A percentile compares a stretch with the other conserved stretches of the same genome.
Conservation (phyloP, 2,113 vertebrate species). For the Mastomys natalensis region DNA sequence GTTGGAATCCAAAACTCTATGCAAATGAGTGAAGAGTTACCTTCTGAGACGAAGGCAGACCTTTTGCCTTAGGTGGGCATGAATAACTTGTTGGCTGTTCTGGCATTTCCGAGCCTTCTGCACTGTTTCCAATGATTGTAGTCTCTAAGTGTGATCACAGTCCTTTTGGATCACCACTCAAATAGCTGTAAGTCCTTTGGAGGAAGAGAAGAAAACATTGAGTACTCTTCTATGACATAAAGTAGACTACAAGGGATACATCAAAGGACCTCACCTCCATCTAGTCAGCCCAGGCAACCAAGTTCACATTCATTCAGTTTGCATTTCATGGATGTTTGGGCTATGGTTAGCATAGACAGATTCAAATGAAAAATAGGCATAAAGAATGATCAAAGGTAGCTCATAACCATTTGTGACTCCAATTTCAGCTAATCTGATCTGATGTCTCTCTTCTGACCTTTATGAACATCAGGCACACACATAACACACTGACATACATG, state of each 20-base stretch:
- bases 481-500: neutral
- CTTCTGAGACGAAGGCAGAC: neutral
- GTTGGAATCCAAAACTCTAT: neutral
- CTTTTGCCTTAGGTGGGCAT: neutral
- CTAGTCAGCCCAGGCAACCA: neutral
- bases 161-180: neutral
- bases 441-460: neutral
- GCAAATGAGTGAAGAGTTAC: neutral
- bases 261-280: neutral
- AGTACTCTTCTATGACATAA: neutral
- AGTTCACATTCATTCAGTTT: neutral
- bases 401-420: neutral
- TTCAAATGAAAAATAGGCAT: neutral
- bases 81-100: neutral
- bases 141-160: neutral
- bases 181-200: neutral
- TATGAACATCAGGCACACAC: neutral
- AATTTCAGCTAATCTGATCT: neutral
- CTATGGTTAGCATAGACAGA: neutral
- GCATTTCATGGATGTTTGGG: neutral
- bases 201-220: neutral
- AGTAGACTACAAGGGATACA: neutral
- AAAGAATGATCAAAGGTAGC: neutral
- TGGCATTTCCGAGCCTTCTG: neutral
- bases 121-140: fast-evolving